phyloP scores from a whole-genome alignment of 2,888 invertebrate species.

The Cepaea hortensis region DNA sequence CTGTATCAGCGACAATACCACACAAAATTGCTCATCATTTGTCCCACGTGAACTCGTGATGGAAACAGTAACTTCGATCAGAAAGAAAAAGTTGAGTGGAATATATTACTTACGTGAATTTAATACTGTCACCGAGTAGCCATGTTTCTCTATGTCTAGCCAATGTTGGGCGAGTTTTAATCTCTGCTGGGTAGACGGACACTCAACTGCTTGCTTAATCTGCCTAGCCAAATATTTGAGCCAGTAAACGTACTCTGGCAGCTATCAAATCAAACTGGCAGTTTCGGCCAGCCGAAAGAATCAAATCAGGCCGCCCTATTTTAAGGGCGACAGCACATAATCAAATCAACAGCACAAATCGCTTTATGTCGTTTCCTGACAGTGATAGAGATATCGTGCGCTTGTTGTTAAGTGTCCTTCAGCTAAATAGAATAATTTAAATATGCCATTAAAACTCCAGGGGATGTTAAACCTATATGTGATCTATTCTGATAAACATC shows the following conservation, averaged over 20 bases:
- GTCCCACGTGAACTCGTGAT: too few species aligned
- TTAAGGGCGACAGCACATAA: neutral
- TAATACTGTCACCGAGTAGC: neutral
- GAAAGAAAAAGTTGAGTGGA: neutral
- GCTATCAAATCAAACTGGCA: constrained; percentile 36
- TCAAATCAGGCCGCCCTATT: neutral
- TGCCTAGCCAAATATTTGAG: constrained; percentile 28
- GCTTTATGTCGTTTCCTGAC: neutral
- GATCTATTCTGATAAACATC: too few species aligned
- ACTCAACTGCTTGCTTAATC: constrained; percentile 8
- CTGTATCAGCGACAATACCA: too few species aligned
- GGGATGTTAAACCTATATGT: too few species aligned
- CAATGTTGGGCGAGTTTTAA: constrained; percentile 6
- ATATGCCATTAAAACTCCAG: too few species aligned
- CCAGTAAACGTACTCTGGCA: neutral
- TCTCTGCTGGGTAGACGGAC: neutral
- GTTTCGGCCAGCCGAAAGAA: neutral
- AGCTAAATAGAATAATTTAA: too few species aligned
- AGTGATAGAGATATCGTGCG: neutral
- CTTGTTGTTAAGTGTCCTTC: neutral
- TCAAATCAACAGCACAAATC: constrained; percentile 3
- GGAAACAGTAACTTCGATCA: neutral
- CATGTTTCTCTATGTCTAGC: neutral
- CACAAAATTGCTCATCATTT: too few species aligned
- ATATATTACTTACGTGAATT: neutral